Base-by-base conservation (phyloP, 2,797 vertebrate genomes). In the Chelmon rostratus region DNA sequence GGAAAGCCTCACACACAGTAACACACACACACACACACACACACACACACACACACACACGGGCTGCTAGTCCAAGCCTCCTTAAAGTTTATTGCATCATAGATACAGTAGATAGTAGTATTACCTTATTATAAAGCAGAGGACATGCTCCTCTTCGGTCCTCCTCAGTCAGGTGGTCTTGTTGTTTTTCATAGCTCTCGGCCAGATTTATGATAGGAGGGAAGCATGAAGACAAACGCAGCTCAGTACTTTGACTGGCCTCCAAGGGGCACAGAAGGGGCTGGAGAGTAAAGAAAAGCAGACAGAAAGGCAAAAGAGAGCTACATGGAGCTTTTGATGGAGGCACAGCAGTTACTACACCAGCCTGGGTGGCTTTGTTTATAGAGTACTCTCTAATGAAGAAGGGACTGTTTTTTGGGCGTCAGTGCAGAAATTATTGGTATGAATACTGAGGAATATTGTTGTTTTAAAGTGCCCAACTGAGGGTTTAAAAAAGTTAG, bases 141-240 rank as follows among this genome's bases (percentile, higher is more conserved):
- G 8, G 28, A 44, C 66, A 50, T 53, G 47, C 62, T 58, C 16
- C 21, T 54, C n/a, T 52, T 35, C 3, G 8, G 3, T 40, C 47
- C 42, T 56, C 54, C 50, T 21, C 40, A 16, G 46, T 63, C 61
- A 63, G 73, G 68, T 74, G 80, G 72, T 65, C 64, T 52, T 65
- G 73, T 76, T 84, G 72, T 31, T 76, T 87, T 67, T 73, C 68
- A 47, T 47, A 66, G 59, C 64, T 81, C 38, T 10, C 31, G 50
- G 67, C 84, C 54, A 80, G 81, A 86, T 89, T 88, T 89, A 78
- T 64, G 79, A 87, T 81, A 12, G 35, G 44, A 71, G 62, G 49
- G 61, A 80, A 63, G 69, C 79, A 61, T 79, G 35, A 69, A 77
- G 74, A 78, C 78, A 84, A 81, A 79, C 28, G 23, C 72, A 61